Evolutionary conservation across 2,888 invertebrate species (phyloP).

Genomic region (Drosophila multiciliata): DNA sequence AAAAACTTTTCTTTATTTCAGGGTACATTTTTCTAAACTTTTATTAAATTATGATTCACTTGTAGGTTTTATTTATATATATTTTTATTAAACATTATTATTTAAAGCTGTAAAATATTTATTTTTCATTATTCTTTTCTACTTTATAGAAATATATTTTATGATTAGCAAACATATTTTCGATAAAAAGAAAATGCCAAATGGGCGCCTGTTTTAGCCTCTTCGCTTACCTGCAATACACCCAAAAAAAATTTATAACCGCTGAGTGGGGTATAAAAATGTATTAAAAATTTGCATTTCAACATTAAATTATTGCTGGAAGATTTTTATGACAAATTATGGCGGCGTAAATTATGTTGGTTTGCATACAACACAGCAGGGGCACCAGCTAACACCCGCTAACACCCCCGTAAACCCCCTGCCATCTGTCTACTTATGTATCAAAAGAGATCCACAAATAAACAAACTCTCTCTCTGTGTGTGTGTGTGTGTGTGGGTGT

Average conservation of each 20-base stretch:
- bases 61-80: background rate
- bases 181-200: background rate
- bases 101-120: background rate
- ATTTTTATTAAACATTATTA: background rate
- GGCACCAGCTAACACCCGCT: background rate
- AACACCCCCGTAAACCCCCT: background rate
- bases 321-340: slow-evolving; percentile 84
- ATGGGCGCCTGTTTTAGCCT: background rate
- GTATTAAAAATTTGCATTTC: slow-evolving; percentile 80
- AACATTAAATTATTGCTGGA: slow-evolving; percentile 76
- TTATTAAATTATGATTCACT: background rate
- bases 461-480: slow-evolving; percentile 16
- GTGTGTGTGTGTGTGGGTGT: slow-evolving; percentile 1
- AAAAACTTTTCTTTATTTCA: background rate
- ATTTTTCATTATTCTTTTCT: background rate
- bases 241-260: background rate
- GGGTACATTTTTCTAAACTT: background rate
- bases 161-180: background rate
- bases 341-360: slow-evolving; percentile 83
- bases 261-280: slow-evolving; percentile 45
- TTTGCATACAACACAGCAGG: slow-evolving; percentile 29
- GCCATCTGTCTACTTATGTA: slow-evolving; percentile 29
- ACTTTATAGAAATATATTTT: background rate
- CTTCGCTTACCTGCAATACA: background rate
- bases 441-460: slow-evolving; percentile 52